phyloP scores from a whole-genome alignment of 2,797 vertebrate species.

The Xenopus petersii region DNA sequence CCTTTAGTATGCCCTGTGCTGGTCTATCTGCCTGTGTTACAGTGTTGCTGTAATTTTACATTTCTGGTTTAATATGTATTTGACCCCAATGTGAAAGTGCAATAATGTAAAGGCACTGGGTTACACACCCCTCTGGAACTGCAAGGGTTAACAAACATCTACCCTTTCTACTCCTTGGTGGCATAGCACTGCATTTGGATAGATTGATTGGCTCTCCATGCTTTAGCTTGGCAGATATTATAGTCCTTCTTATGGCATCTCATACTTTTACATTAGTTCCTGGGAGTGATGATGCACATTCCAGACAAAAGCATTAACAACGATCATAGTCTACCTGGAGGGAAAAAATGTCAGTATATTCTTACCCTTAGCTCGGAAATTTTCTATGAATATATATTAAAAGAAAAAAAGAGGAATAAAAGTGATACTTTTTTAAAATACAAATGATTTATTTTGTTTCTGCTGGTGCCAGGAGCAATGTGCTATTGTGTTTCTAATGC shows the following conservation, averaged over 20 bases:
- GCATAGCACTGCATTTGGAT: no score
- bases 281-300: conserved; percentile 42
- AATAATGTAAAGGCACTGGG: no score
- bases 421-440: conserved; percentile 18
- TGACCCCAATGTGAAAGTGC: background rate
- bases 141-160: no score
- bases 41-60: background rate
- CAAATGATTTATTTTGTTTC: background rate
- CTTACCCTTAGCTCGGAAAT: conserved; percentile 27
- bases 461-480: no score
- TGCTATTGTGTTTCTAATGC: no score
- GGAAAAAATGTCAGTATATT: conserved; percentile 9
- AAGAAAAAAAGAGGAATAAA: conserved; percentile 13
- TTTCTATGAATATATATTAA: conserved; percentile 35
- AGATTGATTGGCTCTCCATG: no score
- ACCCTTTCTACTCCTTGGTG: no score
- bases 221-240: no score
- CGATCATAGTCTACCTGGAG: conserved; percentile 12
- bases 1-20: background rate
- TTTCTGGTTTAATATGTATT: background rate
- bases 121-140: no score
- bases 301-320: conserved; percentile 11
- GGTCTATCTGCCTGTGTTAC: background rate
- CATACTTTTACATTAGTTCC: conserved; percentile 13
- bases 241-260: conserved; percentile 1